Conservation (phyloP, 2,113 vertebrate species). For the Chaenogobius annularis region DNA sequence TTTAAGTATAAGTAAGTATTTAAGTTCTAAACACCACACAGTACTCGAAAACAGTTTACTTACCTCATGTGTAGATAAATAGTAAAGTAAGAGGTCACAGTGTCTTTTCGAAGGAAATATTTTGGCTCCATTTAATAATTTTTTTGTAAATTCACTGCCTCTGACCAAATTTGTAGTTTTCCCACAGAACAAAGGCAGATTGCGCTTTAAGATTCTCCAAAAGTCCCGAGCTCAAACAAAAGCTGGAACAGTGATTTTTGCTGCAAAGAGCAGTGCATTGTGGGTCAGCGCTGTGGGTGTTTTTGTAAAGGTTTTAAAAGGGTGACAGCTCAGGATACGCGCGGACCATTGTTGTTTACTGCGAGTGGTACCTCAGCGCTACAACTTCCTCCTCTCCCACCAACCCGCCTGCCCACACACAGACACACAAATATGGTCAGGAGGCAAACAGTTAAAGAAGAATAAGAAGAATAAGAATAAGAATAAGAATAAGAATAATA, state of each 20-base stretch:
- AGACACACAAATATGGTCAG: conserved; percentile 18
- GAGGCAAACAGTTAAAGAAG: too few relatives aligned
- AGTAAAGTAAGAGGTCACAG: too few relatives aligned
- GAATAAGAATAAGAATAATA: too few relatives aligned
- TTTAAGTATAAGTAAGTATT: too few relatives aligned
- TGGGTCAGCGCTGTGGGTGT: conserved; percentile 47
- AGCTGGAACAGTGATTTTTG: conserved; percentile 46
- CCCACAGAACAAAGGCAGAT: conserved; percentile 16
- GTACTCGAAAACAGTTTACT: too few relatives aligned
- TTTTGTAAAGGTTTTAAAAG: conserved; percentile 60
- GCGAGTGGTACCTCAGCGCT: conserved; percentile 59
- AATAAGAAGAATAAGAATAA: too few relatives aligned
- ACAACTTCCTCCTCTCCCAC: conserved; percentile 67
- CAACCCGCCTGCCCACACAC: conserved; percentile 34
- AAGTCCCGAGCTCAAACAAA: conserved; percentile 59
- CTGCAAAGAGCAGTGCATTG: conserved; percentile 19
- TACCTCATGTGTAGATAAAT: too few relatives aligned
- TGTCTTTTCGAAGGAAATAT: too few relatives aligned
- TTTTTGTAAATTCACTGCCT: background rate
- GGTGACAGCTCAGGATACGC: conserved; percentile 74
- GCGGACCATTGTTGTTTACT: conserved; percentile 74
- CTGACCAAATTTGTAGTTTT: conserved; percentile 15
- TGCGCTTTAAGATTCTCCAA: conserved; percentile 32
- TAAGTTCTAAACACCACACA: too few relatives aligned
- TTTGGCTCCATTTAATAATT: background rate